Evolutionary conservation across 2,888 invertebrate species (phyloP).

Genomic region (Metallyticus violacea): DNA sequence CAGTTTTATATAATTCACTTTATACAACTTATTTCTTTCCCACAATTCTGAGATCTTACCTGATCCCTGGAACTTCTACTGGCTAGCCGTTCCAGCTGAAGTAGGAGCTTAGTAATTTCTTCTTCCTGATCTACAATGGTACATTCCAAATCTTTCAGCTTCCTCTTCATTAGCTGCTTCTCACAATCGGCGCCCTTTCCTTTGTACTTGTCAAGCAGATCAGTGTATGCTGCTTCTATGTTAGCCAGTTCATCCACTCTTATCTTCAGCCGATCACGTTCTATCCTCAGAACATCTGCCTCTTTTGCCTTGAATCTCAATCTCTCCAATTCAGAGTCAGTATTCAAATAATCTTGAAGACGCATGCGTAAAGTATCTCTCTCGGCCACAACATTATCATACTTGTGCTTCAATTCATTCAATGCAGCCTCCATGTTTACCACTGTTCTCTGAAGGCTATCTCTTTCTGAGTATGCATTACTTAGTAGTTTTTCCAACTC

Average conservation of each 20-base stretch:
- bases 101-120: not conserved
- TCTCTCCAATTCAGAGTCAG: not conserved
- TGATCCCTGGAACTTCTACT: not conserved
- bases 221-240: not conserved
- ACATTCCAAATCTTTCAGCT: not conserved
- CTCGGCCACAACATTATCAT: not conserved
- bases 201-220: not conserved
- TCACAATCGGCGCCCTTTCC: not conserved
- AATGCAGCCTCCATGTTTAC: not conserved
- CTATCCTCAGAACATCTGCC: not conserved
- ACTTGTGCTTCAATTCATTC: too few relatives aligned
- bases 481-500: too few relatives aligned
- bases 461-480: not conserved
- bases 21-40: too few relatives aligned
- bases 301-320: not conserved
- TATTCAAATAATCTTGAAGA: not conserved
- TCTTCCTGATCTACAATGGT: not conserved
- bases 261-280: not conserved
- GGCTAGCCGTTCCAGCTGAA: not conserved
- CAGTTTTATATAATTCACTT: not conserved
- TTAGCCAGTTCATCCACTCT: not conserved
- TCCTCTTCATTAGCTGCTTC: not conserved
- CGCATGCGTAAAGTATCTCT: not conserved
- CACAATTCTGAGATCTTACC: not conserved
- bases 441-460: not conserved